Evolutionary conservation across 2,888 invertebrate species (phyloP), one percentile per base, ranked within the genome.

Genomic region (Pachydiplax longipennis): DNA sequence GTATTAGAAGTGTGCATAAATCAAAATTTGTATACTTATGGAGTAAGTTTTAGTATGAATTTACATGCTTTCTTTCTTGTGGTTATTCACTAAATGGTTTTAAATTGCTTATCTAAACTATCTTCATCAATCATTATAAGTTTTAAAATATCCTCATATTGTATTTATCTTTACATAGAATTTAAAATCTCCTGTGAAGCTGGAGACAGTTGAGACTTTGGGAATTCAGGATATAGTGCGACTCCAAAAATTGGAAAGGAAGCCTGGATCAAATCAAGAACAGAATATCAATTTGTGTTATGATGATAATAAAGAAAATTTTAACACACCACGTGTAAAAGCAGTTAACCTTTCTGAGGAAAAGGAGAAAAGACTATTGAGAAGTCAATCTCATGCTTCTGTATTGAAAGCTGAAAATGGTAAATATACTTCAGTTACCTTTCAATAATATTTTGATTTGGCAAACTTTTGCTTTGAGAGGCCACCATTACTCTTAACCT

Each of bases 271-370:
- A 40, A 87, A 35, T 61, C 58, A 48, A 18, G 13, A 37, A 61
- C 61, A 87, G 6, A 25, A 61, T 40, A 22, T 25, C 58, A 22
- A 87, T 65, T 35, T 65, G 8, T 61, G 35, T 13, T 25, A n/a
- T n/a, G 87, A 87, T 37, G 58, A 35, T 22, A 87, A 87, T 40
- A 87, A 87, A 37, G 87, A 87, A 87, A 87, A 87, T 40, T 61
- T 87, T 13, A 61, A 61, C 15, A 40, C 65, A 65, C 61, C 22
- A 2, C 12, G 1, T 40, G n/a, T 61, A 37, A n/a, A 12, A 37
- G 22, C 61, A n/a, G 18, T 65, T 40, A 15, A 22, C 10, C n/a
- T 37, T 1, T 58, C 61, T n/a, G 37, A 58, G 53, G 61, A 61
- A 61, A 87, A 35, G 58, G 83, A 83, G 22, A 83, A 61, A 22